These are phyloP conservation scores for Mesoligia furuncula DNA, from an alignment of 2,888 invertebrate species.

Conservation along the genomic window DNA sequence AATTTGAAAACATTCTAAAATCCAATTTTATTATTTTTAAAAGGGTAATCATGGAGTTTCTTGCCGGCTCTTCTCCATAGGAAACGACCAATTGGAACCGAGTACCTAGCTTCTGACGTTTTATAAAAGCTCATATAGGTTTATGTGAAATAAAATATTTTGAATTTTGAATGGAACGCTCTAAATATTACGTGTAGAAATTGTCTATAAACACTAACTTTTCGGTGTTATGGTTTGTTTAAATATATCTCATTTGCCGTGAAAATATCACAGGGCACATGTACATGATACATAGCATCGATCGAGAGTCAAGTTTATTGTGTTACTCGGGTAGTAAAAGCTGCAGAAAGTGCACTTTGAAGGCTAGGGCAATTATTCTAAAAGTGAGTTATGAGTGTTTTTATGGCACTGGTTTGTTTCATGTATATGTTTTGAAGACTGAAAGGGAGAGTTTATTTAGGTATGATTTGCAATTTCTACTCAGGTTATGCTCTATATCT, in stretches of 20 bases:
- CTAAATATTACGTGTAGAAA: neutral
- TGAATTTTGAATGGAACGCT: neutral
- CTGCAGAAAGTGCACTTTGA: conserved; percentile 51
- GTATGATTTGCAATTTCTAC: conserved; percentile 20
- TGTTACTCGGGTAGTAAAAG: conserved; percentile 38
- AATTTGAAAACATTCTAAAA: no score
- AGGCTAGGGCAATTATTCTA: conserved; percentile 49
- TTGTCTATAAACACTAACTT: neutral
- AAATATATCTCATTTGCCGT: neutral
- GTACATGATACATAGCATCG: conserved; percentile 3
- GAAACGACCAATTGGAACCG: neutral
- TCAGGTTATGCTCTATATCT: neutral
- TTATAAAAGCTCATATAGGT: neutral
- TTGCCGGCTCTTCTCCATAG: neutral
- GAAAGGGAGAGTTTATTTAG: conserved; percentile 34
- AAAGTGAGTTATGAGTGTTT: conserved; percentile 47
- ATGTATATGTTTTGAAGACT: conserved; percentile 29
- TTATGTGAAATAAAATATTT: neutral
- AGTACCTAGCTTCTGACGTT: neutral
- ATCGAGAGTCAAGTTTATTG: conserved; percentile 4
- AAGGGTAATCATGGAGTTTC: neutral
- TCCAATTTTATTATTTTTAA: no score
- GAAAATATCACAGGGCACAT: neutral
- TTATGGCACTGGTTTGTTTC: conserved; percentile 31
- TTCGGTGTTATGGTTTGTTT: neutral